phyloP scores from a whole-genome alignment of 2,797 vertebrate species.

The Helarctos malayanus region DNA sequence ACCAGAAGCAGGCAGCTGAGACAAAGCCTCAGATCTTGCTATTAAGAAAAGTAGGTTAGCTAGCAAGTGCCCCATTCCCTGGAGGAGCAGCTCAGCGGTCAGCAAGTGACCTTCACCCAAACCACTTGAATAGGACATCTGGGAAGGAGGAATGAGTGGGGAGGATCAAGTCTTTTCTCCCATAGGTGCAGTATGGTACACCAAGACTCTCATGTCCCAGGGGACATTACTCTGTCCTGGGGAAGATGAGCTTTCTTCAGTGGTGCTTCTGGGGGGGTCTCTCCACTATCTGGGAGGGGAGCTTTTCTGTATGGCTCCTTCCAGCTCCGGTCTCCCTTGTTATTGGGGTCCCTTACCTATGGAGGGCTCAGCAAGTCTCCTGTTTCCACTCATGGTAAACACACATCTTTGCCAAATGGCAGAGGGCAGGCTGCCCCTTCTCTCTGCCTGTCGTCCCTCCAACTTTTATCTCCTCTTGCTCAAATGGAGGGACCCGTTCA shows the following conservation, averaged over 20 bases:
- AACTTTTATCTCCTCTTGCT: not conserved
- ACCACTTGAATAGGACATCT: not conserved
- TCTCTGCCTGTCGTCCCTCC: not conserved
- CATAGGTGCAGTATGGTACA: not conserved
- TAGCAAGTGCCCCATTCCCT: not conserved
- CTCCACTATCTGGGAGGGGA: not conserved
- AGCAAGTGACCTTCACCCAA: not conserved
- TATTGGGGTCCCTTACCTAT: not conserved
- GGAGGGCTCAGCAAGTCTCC: no score
- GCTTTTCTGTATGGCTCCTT: not conserved
- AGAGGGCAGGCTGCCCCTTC: not conserved
- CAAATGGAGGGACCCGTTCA: not conserved
- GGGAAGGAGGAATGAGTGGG: no score
- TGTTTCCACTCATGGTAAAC: not conserved
- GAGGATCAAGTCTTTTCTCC: not conserved
- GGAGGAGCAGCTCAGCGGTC: not conserved
- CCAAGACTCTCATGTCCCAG: no score
- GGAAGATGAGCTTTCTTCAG: not conserved
- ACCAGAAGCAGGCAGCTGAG: not conserved
- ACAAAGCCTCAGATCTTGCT: not conserved
- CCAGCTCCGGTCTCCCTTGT: not conserved
- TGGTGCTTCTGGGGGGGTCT: not conserved
- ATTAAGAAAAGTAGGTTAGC: not conserved
- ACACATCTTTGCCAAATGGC: not conserved
- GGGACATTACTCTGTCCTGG: not conserved